These are phyloP conservation scores for Nanger granti DNA, from an alignment of 2,113 vertebrate genomes.

Conservation along the genomic window DNA sequence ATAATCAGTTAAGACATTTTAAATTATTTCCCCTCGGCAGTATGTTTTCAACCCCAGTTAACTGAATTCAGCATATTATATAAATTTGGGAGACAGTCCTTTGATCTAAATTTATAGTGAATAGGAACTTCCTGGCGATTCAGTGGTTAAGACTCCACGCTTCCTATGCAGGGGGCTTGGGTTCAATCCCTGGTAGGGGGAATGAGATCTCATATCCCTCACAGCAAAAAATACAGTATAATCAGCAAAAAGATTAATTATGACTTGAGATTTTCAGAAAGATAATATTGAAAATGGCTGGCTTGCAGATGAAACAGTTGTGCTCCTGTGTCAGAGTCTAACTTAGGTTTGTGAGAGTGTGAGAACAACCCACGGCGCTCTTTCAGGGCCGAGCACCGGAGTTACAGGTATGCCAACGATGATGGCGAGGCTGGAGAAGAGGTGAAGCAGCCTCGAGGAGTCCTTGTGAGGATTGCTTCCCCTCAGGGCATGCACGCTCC, in stretches of 20 bases:
- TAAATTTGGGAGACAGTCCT: neutral
- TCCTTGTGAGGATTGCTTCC: neutral
- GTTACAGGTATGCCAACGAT: no score
- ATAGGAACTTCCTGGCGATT: neutral
- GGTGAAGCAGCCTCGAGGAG: no score
- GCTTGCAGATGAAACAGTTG: neutral
- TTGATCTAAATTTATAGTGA: neutral
- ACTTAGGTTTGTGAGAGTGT: neutral
- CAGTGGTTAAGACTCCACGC: neutral
- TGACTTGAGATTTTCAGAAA: neutral
- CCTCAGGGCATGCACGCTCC: neutral
- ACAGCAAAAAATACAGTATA: neutral
- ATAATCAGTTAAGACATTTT: neutral
- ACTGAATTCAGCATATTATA: neutral
- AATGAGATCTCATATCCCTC: neutral
- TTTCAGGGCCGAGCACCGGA: neutral
- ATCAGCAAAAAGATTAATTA: neutral
- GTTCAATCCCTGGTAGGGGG: neutral
- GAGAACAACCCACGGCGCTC: neutral
- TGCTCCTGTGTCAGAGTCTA: neutral
- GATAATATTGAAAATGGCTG: neutral
- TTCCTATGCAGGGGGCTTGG: neutral
- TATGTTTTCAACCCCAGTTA: neutral
- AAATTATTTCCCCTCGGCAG: neutral
- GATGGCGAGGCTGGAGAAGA: neutral